phyloP scores from a whole-genome alignment of 2,113 vertebrate species.

The Platanista minor region DNA sequence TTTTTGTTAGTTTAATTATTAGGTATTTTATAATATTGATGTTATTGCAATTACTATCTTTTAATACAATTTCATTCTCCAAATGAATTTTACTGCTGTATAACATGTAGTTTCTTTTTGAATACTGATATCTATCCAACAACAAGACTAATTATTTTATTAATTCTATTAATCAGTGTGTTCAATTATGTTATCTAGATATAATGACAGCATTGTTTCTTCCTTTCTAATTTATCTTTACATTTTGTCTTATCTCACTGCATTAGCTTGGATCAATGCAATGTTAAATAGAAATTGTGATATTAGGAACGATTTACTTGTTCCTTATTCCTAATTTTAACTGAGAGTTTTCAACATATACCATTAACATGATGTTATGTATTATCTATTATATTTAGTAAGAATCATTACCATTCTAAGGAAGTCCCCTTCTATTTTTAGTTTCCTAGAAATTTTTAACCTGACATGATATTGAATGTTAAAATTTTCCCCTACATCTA shows the following conservation, averaged over 20 bases:
- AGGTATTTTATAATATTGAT: neutral
- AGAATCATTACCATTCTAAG: neutral
- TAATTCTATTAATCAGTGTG: neutral
- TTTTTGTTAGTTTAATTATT: neutral
- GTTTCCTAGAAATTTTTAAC: neutral
- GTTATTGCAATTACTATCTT: neutral
- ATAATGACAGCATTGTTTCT: neutral
- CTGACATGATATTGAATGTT: neutral
- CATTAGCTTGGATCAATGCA: neutral
- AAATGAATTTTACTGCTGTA: neutral
- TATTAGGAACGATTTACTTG: neutral
- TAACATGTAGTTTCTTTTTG: neutral
- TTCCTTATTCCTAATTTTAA: neutral
- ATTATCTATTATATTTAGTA: neutral
- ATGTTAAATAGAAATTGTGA: neutral
- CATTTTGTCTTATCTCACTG: neutral
- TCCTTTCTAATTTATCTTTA: neutral
- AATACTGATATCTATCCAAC: neutral
- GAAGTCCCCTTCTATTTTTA: neutral
- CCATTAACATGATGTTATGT: neutral
- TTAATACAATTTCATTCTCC: neutral
- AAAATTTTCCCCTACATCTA: neutral
- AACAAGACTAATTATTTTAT: neutral
- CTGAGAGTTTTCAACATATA: neutral
- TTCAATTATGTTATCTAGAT: neutral